phyloP scores from a whole-genome alignment of 2,113 vertebrate species.

The Chaenocephalus aceratus region DNA sequence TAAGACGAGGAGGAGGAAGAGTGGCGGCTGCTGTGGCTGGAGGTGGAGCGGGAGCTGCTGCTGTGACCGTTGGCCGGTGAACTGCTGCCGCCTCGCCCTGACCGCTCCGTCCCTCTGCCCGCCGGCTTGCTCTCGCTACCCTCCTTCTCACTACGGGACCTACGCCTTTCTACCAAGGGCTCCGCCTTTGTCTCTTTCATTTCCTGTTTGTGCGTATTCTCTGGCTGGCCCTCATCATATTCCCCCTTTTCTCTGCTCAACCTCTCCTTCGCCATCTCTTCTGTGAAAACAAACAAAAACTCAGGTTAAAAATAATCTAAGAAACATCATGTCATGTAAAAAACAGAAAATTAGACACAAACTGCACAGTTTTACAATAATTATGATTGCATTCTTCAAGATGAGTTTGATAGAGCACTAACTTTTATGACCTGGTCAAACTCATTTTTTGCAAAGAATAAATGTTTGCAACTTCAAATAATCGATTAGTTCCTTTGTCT shows the following conservation, averaged over 20 bases:
- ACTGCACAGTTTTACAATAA: not conserved
- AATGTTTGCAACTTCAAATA: too few species aligned
- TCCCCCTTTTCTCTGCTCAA: constrained; percentile 91
- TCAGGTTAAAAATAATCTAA: not conserved
- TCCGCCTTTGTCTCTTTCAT: constrained; percentile 91
- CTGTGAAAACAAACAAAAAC: constrained; percentile 76
- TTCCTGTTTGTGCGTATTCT: constrained; percentile 88
- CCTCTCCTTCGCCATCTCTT: constrained; percentile 91
- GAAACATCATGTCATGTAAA: not conserved
- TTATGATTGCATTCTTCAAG: not conserved
- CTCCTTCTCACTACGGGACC: constrained; percentile 87
- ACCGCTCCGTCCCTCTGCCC: constrained; percentile 87
- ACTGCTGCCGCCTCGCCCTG: constrained; percentile 81
- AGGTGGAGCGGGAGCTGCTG: constrained; percentile 90
- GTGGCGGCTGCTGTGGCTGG: constrained; percentile 88
- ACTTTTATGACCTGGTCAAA: not conserved
- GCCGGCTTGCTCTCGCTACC: constrained; percentile 88
- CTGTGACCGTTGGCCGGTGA: constrained; percentile 89
- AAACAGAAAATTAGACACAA: not conserved
- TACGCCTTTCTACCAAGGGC: constrained; percentile 90
- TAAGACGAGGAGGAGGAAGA: constrained; percentile 94
- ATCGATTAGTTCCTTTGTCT: not conserved
- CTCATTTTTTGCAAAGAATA: too few species aligned
- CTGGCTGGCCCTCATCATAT: constrained; percentile 90
- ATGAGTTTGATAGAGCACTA: not conserved